Conservation (phyloP, 2,888 invertebrate species). For the Oxycera nigricornis region DNA sequence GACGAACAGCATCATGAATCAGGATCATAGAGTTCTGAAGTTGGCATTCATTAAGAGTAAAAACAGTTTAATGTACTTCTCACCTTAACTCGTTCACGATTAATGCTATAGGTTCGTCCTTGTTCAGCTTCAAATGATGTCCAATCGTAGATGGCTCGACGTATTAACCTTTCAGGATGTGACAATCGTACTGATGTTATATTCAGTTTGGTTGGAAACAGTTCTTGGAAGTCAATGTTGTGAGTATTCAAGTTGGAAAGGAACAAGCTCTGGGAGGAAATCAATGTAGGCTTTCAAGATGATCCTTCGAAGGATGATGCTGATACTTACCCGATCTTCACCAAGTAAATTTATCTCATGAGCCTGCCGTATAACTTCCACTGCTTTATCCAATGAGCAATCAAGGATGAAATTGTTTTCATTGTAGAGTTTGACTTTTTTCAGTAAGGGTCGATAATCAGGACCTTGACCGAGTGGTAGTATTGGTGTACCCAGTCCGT, state of each 20-base stretch:
- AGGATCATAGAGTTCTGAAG: slow-evolving; percentile 64
- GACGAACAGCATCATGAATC: slow-evolving; percentile 73
- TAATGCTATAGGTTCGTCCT: slow-evolving; percentile 15
- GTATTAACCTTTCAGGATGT: slow-evolving; percentile 54
- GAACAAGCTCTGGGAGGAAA: slow-evolving; percentile 64
- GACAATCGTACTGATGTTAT: slow-evolving; percentile 59
- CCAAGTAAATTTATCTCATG: slow-evolving; percentile 82
- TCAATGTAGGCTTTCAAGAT: background rate
- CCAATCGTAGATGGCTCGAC: slow-evolving; percentile 41
- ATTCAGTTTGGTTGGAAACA: slow-evolving; percentile 56
- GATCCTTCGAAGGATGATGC: background rate
- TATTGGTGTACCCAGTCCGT: slow-evolving; percentile 72
- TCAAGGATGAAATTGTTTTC: slow-evolving; percentile 80
- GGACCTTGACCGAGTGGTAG: slow-evolving; percentile 66
- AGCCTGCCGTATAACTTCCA: slow-evolving; percentile 75
- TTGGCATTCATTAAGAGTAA: background rate
- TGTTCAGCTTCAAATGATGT: slow-evolving; percentile 45
- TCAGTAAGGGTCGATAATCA: slow-evolving; percentile 73
- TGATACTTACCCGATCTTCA: slow-evolving; percentile 70
- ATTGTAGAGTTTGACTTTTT: slow-evolving; percentile 74
- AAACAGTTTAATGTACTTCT: background rate
- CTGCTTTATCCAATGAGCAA: slow-evolving; percentile 72
- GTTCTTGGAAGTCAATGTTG: slow-evolving; percentile 63
- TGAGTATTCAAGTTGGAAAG: slow-evolving; percentile 63
- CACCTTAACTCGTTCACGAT: slow-evolving; percentile 55